A percentile compares a stretch with the other conserved stretches of the same genome.
phyloP scores from a whole-genome alignment of 2,888 invertebrate genomes.

The Lithosia quadra region DNA sequence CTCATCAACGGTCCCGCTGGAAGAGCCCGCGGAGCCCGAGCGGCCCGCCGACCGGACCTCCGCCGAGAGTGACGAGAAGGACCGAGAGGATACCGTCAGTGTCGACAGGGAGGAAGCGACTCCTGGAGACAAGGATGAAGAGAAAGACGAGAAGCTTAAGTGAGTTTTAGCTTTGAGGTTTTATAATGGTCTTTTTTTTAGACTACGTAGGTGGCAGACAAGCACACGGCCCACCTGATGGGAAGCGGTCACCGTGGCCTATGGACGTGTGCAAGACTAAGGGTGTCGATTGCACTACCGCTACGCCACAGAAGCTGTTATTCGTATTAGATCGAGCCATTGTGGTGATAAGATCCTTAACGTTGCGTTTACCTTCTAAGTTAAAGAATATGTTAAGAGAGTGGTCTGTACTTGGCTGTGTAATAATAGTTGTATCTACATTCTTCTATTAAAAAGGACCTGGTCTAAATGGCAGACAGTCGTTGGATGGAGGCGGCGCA shows the following conservation, averaged over 20 bases:
- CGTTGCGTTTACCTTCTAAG: no score
- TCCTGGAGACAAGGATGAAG: conserved; percentile 46
- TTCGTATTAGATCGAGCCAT: no score
- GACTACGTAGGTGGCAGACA: no score
- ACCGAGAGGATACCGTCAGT: conserved; percentile 48
- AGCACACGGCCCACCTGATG: no score
- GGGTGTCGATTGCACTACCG: no score
- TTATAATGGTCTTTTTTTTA: no score
- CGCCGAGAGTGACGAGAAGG: conserved; percentile 35
- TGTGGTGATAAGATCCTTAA: no score
- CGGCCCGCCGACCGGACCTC: conserved; percentile 28
- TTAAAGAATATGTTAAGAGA: no score
- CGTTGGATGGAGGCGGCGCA: neutral
- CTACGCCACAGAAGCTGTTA: no score
- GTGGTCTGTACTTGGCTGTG: neutral
- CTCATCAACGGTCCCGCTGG: conserved; percentile 47
- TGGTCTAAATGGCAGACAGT: neutral
- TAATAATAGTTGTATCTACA: neutral
- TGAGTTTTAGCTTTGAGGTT: conserved; percentile 49
- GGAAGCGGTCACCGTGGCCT: no score
- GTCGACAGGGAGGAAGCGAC: conserved; percentile 37
- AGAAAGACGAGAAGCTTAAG: conserved; percentile 59
- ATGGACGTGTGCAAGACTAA: no score
- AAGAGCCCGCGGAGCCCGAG: conserved; percentile 52
- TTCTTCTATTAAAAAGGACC: neutral